A percentile compares a stretch with the other conserved stretches of the same genome.
phyloP scores from a whole-genome alignment of 64 coral and sea anemone genomes.

The Porites australiensis region DNA sequence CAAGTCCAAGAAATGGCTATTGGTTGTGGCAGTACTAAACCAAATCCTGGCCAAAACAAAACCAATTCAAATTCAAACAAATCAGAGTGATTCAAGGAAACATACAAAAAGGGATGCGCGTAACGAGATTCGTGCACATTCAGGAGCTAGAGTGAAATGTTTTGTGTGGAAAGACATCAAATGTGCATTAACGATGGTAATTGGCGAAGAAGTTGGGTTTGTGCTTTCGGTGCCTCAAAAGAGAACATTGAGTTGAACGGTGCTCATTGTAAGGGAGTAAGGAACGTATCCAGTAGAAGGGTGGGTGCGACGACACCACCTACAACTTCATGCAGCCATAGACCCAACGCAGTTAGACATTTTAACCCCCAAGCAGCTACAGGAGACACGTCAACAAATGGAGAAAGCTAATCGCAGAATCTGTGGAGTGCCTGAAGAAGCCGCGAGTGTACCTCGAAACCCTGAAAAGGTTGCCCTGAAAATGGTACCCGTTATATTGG shows the following conservation, averaged over 20 bases:
- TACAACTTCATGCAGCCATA: conserved; percentile 2
- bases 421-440: neutral
- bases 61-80: no score
- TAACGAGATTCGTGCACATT: neutral
- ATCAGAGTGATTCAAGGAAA: no score
- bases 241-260: neutral
- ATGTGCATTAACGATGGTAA: conserved; percentile 18
- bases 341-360: neutral
- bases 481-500: conserved; percentile 3
- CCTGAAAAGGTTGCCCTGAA: neutral
- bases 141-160: neutral
- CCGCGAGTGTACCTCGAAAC: neutral
- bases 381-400: neutral
- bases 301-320: conserved; percentile 12
- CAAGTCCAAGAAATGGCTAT: neutral
- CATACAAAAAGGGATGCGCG: neutral
- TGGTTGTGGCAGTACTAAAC: no score
- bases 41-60: no score
- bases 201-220: conserved; percentile 34
- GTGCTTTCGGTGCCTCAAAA: conserved; percentile 42
- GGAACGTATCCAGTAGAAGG: conserved; percentile 6
- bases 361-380: neutral
- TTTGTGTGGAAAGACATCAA: conserved; percentile 11
- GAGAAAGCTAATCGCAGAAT: neutral
- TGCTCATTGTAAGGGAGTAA: neutral